Evolutionary conservation across 2,113 vertebrate species (phyloP).

Genomic region (Ellobius talpinus): DNA sequence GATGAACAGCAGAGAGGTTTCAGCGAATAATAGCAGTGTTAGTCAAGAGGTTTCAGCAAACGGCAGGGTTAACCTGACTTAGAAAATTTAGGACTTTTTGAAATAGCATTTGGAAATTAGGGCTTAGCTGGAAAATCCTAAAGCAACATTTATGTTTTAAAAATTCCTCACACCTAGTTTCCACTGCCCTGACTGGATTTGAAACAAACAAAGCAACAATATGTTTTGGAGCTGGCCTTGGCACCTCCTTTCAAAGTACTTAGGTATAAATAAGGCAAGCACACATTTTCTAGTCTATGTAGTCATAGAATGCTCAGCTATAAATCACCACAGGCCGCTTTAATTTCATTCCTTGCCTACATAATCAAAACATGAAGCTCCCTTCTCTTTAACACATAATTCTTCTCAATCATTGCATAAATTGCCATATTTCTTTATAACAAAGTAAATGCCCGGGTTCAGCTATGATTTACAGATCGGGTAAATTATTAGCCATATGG

Average conservation of each 20-base stretch:
- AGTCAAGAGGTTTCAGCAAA: not conserved
- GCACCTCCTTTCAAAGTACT: constrained; percentile 48
- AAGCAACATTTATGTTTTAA: not conserved
- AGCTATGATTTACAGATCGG: constrained; percentile 75
- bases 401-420: constrained; percentile 81
- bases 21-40: not conserved
- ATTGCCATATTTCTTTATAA: constrained; percentile 79
- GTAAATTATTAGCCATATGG: constrained; percentile 57
- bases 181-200: not conserved
- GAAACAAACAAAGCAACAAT: not conserved
- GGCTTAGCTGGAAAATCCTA: not conserved
- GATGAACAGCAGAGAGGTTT: not conserved
- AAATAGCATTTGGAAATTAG: not conserved
- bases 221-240: not conserved
- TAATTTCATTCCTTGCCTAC: constrained; percentile 77
- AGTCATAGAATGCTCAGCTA: not conserved
- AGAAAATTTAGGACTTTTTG: not conserved
- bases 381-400: constrained; percentile 79
- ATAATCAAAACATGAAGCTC: constrained; percentile 80
- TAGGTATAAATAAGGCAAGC: constrained; percentile 41
- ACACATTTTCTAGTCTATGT: constrained; percentile 37
- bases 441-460: constrained; percentile 67
- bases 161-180: not conserved
- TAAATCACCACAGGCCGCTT: constrained; percentile 70
- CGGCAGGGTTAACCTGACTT: not conserved